Conservation (phyloP, 2,888 invertebrate genomes). For the Lutraria lutraria region DNA sequence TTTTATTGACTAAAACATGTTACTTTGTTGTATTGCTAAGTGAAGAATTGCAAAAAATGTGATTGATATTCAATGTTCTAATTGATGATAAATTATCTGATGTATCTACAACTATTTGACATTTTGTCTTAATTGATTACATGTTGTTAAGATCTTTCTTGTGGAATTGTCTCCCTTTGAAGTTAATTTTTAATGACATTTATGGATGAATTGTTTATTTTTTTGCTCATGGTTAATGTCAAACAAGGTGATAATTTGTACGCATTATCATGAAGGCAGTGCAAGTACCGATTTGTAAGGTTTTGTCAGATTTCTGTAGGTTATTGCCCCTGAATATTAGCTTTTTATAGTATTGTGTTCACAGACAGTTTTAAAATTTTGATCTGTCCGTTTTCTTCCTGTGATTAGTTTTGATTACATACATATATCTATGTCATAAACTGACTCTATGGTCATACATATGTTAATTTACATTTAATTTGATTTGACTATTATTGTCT, state of each 20-base stretch:
- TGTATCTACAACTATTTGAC: neutral
- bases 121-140: neutral
- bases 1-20: neutral
- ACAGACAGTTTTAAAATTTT: neutral
- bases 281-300: neutral
- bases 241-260: neutral
- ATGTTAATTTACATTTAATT: neutral
- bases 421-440: neutral
- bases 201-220: neutral
- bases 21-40: neutral
- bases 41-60: neutral
- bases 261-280: neutral
- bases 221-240: neutral
- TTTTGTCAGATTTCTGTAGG: neutral
- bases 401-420: neutral
- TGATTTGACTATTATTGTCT: neutral
- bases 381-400: neutral
- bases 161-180: conserved; percentile 12
- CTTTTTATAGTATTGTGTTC: too few relatives aligned
- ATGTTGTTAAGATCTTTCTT: neutral
- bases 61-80: neutral
- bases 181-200: neutral
- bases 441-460: neutral
- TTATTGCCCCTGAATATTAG: neutral
- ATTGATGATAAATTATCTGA: neutral